phyloP scores from a whole-genome alignment of 2,113 vertebrate genomes.

The Ondatra zibethicus region DNA sequence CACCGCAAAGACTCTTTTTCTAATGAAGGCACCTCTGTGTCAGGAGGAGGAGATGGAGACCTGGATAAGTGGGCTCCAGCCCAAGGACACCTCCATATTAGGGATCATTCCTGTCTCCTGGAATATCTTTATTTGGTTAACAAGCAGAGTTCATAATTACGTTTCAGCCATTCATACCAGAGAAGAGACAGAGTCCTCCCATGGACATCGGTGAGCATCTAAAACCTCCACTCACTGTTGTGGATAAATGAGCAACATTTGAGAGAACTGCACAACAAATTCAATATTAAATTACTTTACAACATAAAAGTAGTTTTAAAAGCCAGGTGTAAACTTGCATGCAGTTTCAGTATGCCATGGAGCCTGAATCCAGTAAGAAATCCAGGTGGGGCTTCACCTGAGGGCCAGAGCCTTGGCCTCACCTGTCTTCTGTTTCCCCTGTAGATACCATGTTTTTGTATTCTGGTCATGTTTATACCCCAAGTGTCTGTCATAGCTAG shows the following conservation, averaged over 20 bases:
- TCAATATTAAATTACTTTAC: background rate
- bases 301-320: background rate
- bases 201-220: constrained; percentile 38
- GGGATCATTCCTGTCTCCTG: constrained; percentile 62
- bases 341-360: background rate
- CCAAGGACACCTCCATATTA: constrained; percentile 76
- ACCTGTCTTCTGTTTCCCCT: background rate
- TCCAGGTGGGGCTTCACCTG: background rate
- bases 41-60: constrained; percentile 70
- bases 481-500: background rate
- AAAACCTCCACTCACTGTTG: background rate
- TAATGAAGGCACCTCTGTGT: constrained; percentile 78
- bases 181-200: constrained; percentile 49
- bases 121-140: constrained; percentile 73
- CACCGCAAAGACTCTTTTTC: constrained; percentile 76
- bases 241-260: background rate
- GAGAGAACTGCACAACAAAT: background rate
- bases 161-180: constrained; percentile 55
- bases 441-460: background rate
- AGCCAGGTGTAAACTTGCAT: background rate
- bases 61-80: constrained; percentile 69
- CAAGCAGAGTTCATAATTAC: constrained; percentile 59
- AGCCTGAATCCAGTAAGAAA: background rate
- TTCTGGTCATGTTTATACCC: background rate
- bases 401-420: background rate